Evolutionary conservation across 2,113 vertebrate species (phyloP).

Genomic region (Notiomystis cincta): DNA sequence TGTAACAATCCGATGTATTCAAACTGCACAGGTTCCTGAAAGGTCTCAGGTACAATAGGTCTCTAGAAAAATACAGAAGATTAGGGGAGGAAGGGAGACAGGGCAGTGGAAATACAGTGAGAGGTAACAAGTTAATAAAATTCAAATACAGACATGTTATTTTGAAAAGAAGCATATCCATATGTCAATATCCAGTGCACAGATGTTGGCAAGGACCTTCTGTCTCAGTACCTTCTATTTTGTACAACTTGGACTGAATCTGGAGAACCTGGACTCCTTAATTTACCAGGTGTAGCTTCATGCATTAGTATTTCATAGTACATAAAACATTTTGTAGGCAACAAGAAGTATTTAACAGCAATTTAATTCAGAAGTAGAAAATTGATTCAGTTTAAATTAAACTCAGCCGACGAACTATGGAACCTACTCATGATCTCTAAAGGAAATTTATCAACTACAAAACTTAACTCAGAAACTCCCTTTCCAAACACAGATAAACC

Average conservation of each 20-base stretch:
- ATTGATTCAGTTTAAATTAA: not conserved
- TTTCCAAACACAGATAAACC: not conserved
- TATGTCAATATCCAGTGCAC: not conserved
- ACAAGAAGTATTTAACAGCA: not conserved
- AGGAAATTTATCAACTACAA: not conserved
- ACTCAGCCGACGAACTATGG: not conserved
- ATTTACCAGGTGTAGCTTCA: not conserved
- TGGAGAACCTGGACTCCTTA: not conserved
- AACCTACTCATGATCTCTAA: not conserved
- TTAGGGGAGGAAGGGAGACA: not conserved
- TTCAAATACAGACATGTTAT: not conserved
- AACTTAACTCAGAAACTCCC: not conserved
- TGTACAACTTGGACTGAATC: not conserved
- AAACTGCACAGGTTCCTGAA: not conserved
- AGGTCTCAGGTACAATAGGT: not conserved
- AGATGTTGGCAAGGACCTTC: not conserved
- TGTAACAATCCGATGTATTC: accelerated
- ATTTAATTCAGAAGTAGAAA: not conserved
- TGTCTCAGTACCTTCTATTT: not conserved
- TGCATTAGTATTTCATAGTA: not conserved
- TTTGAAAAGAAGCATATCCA: not conserved
- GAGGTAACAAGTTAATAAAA: not conserved
- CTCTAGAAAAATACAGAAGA: not conserved
- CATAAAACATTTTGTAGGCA: not conserved
- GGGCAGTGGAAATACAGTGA: not conserved